phyloP scores from a whole-genome alignment of 2,888 invertebrate genomes.

The Caradrina clavipalpis region DNA sequence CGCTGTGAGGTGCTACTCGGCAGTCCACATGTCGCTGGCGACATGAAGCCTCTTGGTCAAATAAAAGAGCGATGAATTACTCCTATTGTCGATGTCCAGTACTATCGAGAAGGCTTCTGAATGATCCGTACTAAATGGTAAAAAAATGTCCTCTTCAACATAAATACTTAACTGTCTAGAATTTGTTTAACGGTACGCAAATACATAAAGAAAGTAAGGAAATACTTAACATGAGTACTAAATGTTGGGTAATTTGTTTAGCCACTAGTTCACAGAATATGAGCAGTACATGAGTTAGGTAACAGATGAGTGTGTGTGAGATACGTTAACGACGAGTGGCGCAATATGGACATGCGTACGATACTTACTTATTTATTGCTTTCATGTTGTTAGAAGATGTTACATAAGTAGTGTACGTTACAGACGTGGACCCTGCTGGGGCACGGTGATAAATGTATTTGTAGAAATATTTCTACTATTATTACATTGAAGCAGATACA shows the following conservation, averaged over 20 bases:
- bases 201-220: slow-evolving; percentile 32
- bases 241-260: slow-evolving; percentile 47
- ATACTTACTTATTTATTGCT: too few species aligned
- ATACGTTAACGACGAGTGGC: slow-evolving; percentile 19
- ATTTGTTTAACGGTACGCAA: background rate
- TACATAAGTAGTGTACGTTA: too few species aligned
- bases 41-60: too few species aligned
- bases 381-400: too few species aligned
- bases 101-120: too few species aligned
- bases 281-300: slow-evolving; percentile 33
- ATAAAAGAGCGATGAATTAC: too few species aligned
- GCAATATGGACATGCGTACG: slow-evolving; percentile 1
- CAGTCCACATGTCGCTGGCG: background rate
- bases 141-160: background rate
- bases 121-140: background rate
- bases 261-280: slow-evolving; percentile 33
- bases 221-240: slow-evolving; percentile 24
- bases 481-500: too few species aligned
- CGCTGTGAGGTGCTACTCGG: background rate
- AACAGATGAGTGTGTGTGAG: slow-evolving; percentile 30
- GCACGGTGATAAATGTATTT: too few species aligned
- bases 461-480: too few species aligned
- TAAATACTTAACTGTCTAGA: background rate
- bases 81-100: too few species aligned
- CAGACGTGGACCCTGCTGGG: too few species aligned